Base-by-base conservation (phyloP, 2,888 invertebrate species). In the Ophonus ardosiacus region DNA sequence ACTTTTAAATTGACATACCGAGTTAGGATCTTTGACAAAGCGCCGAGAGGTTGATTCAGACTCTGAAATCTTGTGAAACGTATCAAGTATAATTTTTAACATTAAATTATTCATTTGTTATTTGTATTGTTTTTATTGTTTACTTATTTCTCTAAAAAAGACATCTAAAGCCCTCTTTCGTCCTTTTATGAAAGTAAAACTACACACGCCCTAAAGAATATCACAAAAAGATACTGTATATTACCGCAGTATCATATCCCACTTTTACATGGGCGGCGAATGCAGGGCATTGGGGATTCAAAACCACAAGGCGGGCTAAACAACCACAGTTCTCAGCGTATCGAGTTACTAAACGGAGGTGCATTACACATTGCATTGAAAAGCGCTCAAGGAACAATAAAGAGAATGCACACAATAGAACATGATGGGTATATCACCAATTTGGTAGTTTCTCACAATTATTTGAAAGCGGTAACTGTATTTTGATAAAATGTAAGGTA, bases 271-370 rank as follows among this genome's bases (percentile, higher is more conserved):
- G 63, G 21, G 24, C 65, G 40, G 65, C 63, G 81, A 51, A 65
- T n/a, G 5, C 6, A 40, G 81, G 81, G 43, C 40, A 65, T 17
- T 18, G 68, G n/a, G n/a, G 51, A 21, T 51, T 51, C 40, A 51
- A 65, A 65, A 65, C 63, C 79, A 17, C 17, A 51, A 63, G 81
- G 81, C 81, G 81, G 81, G 24, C 51, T 31, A 21, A 21, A 31
- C 7, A 81, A 81, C 81, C 81, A 65, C 81, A 57, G 81, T 81
- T 81, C 81, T 81, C 81, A 81, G 81, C 15, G 68, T 81, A 81
- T 81, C 81, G 43, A 51, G 65, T 81, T 81, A 81, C 81, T 68
- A 68, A 68, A 68, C 68, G 68, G 68, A 31, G 68, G 68, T 68
- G 15, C 68, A 68, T 68, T 68, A 59, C 59, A 17, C 17, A 15